phyloP scores from a whole-genome alignment of 2,113 vertebrate species.

The Rana temporaria region DNA sequence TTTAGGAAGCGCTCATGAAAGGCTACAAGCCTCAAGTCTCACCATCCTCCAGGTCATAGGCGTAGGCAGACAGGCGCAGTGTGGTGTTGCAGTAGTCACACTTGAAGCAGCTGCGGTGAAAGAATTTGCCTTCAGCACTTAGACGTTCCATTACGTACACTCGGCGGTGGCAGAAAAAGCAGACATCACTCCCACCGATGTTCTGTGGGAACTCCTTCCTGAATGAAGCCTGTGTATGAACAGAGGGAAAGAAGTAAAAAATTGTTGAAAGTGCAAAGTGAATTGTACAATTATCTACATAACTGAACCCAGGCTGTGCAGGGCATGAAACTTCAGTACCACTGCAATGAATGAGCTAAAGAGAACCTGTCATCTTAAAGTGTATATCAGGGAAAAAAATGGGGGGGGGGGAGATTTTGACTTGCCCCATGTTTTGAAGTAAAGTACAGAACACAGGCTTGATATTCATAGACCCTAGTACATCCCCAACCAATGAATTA shows the following conservation, averaged over 20 bases:
- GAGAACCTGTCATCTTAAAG: too few species aligned
- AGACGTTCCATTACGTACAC: conserved; percentile 98
- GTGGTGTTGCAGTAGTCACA: conserved; percentile 93
- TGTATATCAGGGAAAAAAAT: too few species aligned
- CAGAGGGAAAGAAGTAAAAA: neutral
- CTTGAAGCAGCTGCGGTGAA: conserved; percentile 98
- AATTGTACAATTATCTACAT: too few species aligned
- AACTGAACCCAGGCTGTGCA: too few species aligned
- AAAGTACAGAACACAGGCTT: too few species aligned
- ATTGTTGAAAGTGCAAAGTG: too few species aligned
- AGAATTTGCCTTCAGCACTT: conserved; percentile 96
- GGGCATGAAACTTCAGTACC: too few species aligned
- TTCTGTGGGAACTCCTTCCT: conserved; percentile 96
- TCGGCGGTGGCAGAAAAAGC: conserved; percentile 92
- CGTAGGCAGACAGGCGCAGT: conserved; percentile 89
- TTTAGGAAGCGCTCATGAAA: neutral
- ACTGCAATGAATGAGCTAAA: too few species aligned
- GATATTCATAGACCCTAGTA: too few species aligned
- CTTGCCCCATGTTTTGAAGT: too few species aligned
- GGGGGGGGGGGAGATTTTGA: too few species aligned
- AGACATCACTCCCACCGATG: conserved; percentile 94
- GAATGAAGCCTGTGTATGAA: conserved; percentile 81
- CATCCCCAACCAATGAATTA: too few species aligned
- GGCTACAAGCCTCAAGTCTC: conserved; percentile 58
- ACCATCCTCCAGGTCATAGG: conserved; percentile 93